Evolutionary conservation across 2,797 vertebrate genomes (phyloP), one percentile per base, ranked within the genome.

Genomic region (Malacoraja senta): DNA sequence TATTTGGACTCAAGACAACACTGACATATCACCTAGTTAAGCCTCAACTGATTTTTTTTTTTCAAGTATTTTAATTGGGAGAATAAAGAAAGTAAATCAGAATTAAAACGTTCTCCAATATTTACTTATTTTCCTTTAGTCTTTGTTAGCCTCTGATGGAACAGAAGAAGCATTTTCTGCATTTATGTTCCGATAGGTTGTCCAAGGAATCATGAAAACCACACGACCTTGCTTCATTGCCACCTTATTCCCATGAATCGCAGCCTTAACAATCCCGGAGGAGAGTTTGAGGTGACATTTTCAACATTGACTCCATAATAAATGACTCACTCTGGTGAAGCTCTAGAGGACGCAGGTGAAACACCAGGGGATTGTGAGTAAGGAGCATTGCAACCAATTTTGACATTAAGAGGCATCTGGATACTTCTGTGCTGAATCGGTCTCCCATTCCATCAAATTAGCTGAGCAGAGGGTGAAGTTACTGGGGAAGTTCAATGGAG

Each of bases 131-230:
- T 61, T 0, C 44, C 29, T 86, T n/a, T 71, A 71, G 68, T 71
- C 68, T 71, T 71, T 71, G 7, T 86, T 15, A n/a, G 19, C 95
- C 94, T 94, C 94, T 94, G 93, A 94, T 95, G 95, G 96, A 96
- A 95, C 95, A 96, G 95, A 95, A 95, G 95, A 96, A 95, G 24
- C 9, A 58, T 8, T 44, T 38, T n/a, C 10, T 8, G 24, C 81
- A 24, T 29, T n/a, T 35, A n/a, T 35, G n/a, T 2, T 17, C 13
- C 0, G 0, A 35, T 32, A 17, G 58, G 29, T 17, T 58, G 26
- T 58, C 9, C 19, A 44, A 44, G 53, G 24, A 10, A 9, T 53
- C 21, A 58, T 13, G 12, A 17, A 12, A 63, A 29, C 58, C 29
- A n/a, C 26, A 32, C 29, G 24, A 13, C 12, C n/a, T 63, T 86